A percentile compares a stretch with the other conserved stretches of the same genome.
phyloP scores from a whole-genome alignment of 2,113 vertebrate species.

The Cichladusa arquata region DNA sequence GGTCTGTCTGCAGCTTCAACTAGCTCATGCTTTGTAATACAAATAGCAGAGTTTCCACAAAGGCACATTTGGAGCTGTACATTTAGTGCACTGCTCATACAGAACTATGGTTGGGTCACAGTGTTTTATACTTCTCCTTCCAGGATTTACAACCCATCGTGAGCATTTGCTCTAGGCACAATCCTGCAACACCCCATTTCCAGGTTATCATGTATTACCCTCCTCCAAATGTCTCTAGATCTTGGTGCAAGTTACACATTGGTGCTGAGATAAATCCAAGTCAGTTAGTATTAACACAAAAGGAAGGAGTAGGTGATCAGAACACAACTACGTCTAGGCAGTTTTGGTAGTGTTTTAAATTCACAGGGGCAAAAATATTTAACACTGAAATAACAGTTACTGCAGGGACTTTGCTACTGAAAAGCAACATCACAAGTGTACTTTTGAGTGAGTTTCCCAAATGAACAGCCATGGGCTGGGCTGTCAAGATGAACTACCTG shows the following conservation, averaged over 20 bases:
- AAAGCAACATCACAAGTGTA: not conserved
- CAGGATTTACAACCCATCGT: not conserved
- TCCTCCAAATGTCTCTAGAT: not conserved
- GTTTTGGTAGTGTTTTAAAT: not conserved
- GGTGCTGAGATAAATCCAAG: not conserved
- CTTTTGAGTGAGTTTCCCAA: not conserved
- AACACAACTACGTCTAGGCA: not conserved
- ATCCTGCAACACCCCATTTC: not conserved
- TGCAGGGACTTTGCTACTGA: not conserved
- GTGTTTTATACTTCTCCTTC: not conserved
- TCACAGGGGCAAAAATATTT: not conserved
- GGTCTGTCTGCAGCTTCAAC: conserved; percentile 12
- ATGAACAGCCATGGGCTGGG: not conserved
- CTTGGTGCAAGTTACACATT: not conserved
- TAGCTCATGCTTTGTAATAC: not conserved
- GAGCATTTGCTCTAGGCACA: not conserved
- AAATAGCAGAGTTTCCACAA: not conserved
- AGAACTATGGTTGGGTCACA: not conserved
- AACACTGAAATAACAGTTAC: not conserved
- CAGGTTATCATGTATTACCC: not conserved
- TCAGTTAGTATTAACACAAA: not conserved
- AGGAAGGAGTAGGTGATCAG: not conserved
- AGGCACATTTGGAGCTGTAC: not conserved
- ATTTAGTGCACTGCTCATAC: not conserved
- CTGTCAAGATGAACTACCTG: not conserved